Base-by-base conservation (phyloP, 1,140 invertebrate genomes). In the Diorhabda carinulata region DNA sequence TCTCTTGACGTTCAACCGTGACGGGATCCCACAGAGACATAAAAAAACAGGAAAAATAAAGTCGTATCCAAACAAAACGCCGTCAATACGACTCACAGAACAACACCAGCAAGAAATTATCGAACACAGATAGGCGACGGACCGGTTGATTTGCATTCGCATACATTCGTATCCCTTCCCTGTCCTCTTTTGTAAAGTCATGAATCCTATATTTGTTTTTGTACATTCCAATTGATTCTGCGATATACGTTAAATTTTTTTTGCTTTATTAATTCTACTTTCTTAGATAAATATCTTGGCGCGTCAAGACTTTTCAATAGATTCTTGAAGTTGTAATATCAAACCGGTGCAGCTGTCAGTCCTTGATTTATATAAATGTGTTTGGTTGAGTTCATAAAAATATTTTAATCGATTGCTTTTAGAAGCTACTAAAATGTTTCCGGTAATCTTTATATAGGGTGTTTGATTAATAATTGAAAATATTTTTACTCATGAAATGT, bases 121-220 rank as follows among this genome's bases (percentile, higher is more conserved):
- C 47, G n/a, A n/a, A n/a, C 47, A 52, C 47, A 52, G 47, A 52
- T 8, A 52, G 47, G 47, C 47, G 47, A 52, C 47, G 47, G n/a
- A 52, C 47, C 47, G 47, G 47, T 52, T 52, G 47, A 52, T 52
- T 52, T 52, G 47, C 47, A 52, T 52, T 52, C n/a, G 47, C 47
- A 52, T 52, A 52, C n/a, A 52, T 52, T 52, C n/a, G n/a, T 52
- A 8, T n/a, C n/a, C 47, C 47, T 52, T 25, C 25, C 25, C 47
- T 52, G 47, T 52, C 3, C 47, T 4, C n/a, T 52, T 52, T 52
- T 6, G 47, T 8, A 6, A 8, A 8, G n/a, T 52, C 47, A n/a
- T 52, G 47, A 6, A 52, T 52, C 47, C 6, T n/a, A n/a, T n/a
- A 52, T 52, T 52, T 52, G 47, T 52, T 52, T n/a, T 52, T 6